Base-by-base conservation (phyloP, 2,113 vertebrate genomes). In the Lepisosteus oculatus region DNA sequence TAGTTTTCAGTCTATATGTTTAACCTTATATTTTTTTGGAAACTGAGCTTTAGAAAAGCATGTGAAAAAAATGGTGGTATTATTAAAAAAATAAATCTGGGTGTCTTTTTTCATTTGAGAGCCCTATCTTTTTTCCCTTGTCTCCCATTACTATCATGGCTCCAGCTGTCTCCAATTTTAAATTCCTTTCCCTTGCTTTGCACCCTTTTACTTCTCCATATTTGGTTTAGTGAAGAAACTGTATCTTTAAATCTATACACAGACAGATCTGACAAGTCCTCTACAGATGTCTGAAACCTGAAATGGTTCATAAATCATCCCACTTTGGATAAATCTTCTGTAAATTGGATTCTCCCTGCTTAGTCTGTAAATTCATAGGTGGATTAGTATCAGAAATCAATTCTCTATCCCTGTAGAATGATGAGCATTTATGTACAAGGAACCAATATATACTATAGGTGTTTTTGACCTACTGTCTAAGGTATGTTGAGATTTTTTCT, bases 301-400 rank as follows among this genome's bases (percentile, higher is more conserved):
- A 71, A 71, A 71, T 63, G 69, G 42, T 62, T 71, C 43, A 63
- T 71, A 71, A 72, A 72, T 44, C 66, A 67, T 72, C 51, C 44
- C n/a, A 54, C 17, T 63, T 61, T 67, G 44, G 13, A 73, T 67
- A 73, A 61, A 73, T 67, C 61, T 62, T 73, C 63, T 59, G 29
- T 41, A 29, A 61, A 61, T 55, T 51, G 8, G 62, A 51, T 74
- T 65, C 42, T 43, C 51, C 68, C 11, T 43, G 62, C 63, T 57
- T 55, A 55, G 63, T 65, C 61, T 51, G 51, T 44, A 70, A 61
- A 65, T 70, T 69, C 67, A 43, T 70, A 8, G 55, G 63, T 56
- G 67, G 61, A 69, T 75, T 75, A 72, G 62, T 71, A 72, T 78
- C 66, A 78, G 73, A 68, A 70, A 78, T 78, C 70, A 74, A 72